phyloP scores from a whole-genome alignment of 1,140 invertebrate genomes.

The Drosophila kohkoa region DNA sequence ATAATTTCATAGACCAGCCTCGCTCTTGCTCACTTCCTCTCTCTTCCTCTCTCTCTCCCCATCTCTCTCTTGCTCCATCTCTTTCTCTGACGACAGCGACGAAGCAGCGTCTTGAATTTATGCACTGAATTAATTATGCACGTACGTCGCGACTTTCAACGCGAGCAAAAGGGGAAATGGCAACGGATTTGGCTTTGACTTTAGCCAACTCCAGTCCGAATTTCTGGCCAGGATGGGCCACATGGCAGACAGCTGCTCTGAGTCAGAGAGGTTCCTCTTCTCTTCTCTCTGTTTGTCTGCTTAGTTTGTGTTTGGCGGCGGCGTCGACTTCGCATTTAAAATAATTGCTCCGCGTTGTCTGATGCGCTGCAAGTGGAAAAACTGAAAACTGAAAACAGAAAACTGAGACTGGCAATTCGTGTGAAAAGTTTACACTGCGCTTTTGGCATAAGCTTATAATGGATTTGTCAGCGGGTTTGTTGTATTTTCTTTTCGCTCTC shows the following conservation, averaged over 20 bases:
- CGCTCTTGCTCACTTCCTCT: background rate
- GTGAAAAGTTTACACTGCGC: slow-evolving; percentile 78
- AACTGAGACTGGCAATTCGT: slow-evolving; percentile 69
- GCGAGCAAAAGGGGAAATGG: slow-evolving; percentile 11
- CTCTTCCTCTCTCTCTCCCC: background rate
- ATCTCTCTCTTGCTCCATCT: too few relatives aligned
- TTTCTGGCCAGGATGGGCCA: slow-evolving; percentile 1
- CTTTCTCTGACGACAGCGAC: background rate
- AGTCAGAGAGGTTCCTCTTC: background rate
- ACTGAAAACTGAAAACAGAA: slow-evolving; percentile 51
- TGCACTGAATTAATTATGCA: slow-evolving; percentile 83
- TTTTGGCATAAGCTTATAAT: slow-evolving; percentile 79
- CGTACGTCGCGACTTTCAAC: slow-evolving; percentile 58
- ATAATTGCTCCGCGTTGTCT: slow-evolving; percentile 70
- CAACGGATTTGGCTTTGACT: slow-evolving; percentile 27
- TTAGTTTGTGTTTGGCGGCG: slow-evolving; percentile 71
- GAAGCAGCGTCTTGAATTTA: slow-evolving; percentile 77
- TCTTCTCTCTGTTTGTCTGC: slow-evolving; percentile 64
- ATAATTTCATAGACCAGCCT: slow-evolving; percentile 74
- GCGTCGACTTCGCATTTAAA: slow-evolving; percentile 74
- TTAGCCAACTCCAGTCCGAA: slow-evolving; percentile 22
- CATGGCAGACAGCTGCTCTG: background rate
- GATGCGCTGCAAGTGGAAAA: slow-evolving; percentile 33
- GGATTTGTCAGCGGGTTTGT: slow-evolving; percentile 74
- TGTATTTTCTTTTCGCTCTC: slow-evolving; percentile 15